Evolutionary conservation across 1,140 invertebrate genomes (phyloP).

Genomic region (Sycobia sp.): DNA sequence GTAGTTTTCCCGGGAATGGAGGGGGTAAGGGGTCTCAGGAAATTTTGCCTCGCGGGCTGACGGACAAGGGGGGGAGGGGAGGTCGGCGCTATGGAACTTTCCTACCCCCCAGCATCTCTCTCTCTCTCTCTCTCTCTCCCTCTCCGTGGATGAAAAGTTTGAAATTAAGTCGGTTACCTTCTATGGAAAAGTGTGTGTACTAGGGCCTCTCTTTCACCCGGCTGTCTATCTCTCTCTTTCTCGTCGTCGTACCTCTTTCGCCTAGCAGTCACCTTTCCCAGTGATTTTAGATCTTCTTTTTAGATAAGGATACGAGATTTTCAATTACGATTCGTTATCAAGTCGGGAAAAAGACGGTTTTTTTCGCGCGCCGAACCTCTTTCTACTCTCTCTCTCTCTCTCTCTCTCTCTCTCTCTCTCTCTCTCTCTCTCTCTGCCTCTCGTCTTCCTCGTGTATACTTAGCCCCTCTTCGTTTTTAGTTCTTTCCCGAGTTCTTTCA

Average conservation of each 20-base stretch:
- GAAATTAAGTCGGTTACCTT: constrained; percentile 28
- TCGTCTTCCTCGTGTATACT: no score
- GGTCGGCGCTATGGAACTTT: constrained; percentile 20
- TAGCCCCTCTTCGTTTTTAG: no score
- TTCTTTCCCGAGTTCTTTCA: no score
- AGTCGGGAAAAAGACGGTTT: no score
- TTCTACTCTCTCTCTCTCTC: no score
- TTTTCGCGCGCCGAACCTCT: no score
- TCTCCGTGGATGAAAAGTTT: constrained; percentile 28
- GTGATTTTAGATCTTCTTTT: constrained; percentile 29
- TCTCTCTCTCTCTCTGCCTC: no score
- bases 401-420: no score
- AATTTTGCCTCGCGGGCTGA: constrained; percentile 10
- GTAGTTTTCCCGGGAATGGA: neutral
- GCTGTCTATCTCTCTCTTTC: no score
- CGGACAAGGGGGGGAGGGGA: neutral
- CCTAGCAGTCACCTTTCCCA: neutral
- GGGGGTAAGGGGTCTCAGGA: neutral
- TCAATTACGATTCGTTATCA: constrained; percentile 32
- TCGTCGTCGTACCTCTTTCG: constrained; percentile 3
- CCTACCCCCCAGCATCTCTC: no score
- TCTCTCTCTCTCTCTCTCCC: no score
- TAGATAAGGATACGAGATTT: constrained; percentile 31
- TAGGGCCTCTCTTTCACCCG: no score
- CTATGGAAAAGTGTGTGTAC: constrained; percentile 21